Conservation (phyloP, 2,888 invertebrate species). For the Hetaerina titia region DNA sequence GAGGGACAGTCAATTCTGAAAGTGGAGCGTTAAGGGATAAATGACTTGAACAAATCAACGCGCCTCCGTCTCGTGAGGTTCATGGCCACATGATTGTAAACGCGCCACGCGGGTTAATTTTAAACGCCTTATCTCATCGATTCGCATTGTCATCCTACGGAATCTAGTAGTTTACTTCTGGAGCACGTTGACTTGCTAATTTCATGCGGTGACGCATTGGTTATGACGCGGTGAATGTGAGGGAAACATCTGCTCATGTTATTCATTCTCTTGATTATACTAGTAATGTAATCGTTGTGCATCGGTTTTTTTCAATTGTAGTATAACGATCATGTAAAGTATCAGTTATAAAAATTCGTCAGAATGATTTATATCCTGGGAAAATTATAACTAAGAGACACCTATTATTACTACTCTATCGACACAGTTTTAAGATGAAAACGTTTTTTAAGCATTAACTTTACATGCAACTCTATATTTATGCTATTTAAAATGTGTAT, state of each 20-base stretch:
- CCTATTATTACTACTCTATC: too few relatives aligned
- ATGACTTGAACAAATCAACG: neutral
- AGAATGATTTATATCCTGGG: too few relatives aligned
- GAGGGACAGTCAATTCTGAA: neutral
- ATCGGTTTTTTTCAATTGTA: too few relatives aligned
- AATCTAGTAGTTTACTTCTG: neutral
- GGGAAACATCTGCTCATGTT: neutral
- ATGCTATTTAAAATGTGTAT: too few relatives aligned
- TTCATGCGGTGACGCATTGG: neutral
- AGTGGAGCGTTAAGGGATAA: neutral
- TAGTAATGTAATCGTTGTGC: too few relatives aligned
- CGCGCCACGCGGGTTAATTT: neutral
- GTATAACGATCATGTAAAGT: too few relatives aligned
- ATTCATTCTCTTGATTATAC: neutral
- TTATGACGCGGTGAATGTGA: neutral
- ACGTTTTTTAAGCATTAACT: too few relatives aligned
- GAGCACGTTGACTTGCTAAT: neutral
- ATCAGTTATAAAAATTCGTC: too few relatives aligned
- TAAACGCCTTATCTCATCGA: conserved; percentile 31
- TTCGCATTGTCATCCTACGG: neutral
- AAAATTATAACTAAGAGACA: too few relatives aligned
- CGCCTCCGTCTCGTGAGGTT: neutral
- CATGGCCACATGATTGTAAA: neutral
- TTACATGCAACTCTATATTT: too few relatives aligned
- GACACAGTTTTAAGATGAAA: too few relatives aligned